Percentiles rank a stretch among this genome's conserved stretches.
Conservation (phyloP, 2,797 vertebrate species). For the Merluccius polli region DNA sequence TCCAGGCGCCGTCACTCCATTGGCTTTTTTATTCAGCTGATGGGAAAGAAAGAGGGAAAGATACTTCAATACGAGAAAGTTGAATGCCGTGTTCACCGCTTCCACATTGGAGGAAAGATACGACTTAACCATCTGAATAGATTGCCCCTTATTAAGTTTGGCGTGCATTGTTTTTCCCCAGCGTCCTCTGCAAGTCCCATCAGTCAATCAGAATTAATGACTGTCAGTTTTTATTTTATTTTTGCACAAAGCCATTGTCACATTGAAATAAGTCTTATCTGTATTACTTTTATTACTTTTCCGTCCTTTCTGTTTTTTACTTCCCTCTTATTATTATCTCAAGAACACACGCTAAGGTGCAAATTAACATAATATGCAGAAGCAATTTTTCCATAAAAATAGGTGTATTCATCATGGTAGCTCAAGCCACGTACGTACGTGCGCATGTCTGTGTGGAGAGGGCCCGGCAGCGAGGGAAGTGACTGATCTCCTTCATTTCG, state of each 20-base stretch:
- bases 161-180: neutral
- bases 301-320: neutral
- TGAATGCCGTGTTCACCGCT: neutral
- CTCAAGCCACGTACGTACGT: neutral
- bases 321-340: neutral
- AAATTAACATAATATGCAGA: constrained; percentile 17
- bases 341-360: constrained; percentile 8
- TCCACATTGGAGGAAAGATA: neutral
- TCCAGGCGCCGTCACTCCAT: neutral
- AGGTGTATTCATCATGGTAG: neutral
- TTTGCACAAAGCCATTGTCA: neutral
- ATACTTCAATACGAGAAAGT: neutral
- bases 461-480: constrained; percentile 42
- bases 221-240: neutral
- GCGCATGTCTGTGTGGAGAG: neutral
- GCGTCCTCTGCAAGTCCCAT: neutral
- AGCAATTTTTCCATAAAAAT: constrained; percentile 6
- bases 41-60: neutral
- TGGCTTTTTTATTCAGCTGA: neutral
- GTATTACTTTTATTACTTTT: neutral
- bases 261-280: constrained; percentile 1
- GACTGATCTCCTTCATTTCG: constrained; percentile 74
- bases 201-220: neutral
- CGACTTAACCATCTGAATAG: neutral
- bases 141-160: neutral